phyloP scores from a whole-genome alignment of 2,113 vertebrate species.

The Psophia crepitans region DNA sequence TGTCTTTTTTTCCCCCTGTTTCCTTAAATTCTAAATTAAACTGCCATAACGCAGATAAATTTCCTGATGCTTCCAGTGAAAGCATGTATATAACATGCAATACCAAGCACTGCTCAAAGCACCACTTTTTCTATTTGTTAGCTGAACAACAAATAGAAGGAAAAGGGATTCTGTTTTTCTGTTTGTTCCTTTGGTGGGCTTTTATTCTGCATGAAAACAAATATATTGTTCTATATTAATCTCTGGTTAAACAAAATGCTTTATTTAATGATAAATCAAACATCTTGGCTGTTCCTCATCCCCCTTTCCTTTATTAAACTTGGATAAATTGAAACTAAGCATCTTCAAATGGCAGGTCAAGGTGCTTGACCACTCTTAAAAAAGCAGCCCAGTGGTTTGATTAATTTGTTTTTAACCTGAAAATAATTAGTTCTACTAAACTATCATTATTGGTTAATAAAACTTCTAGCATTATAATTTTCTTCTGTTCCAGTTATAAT shows the following conservation, averaged over 20 bases:
- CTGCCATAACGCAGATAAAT: neutral
- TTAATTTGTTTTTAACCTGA: constrained; percentile 52
- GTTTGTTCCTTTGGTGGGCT: neutral
- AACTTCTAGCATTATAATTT: neutral
- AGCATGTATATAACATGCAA: neutral
- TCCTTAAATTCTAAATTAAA: constrained; percentile 16
- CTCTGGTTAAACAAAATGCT: neutral
- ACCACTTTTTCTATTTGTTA: neutral
- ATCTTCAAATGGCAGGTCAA: constrained; percentile 12
- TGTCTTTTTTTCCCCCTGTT: neutral
- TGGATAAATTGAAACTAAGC: neutral
- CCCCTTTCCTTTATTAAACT: neutral
- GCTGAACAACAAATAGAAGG: too few species aligned
- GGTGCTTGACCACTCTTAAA: neutral
- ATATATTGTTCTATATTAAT: neutral
- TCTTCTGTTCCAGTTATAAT: neutral
- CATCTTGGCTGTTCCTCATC: neutral
- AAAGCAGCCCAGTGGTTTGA: constrained; percentile 12
- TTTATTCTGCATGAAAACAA: neutral
- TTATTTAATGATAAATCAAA: neutral
- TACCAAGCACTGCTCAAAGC: neutral
- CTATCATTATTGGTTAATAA: constrained; percentile 17
- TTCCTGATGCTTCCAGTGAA: neutral
- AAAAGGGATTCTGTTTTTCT: neutral
- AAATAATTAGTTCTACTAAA: constrained; percentile 50